Conservation (phyloP, 2,888 invertebrate genomes). For the Diadegma fenestrale region DNA sequence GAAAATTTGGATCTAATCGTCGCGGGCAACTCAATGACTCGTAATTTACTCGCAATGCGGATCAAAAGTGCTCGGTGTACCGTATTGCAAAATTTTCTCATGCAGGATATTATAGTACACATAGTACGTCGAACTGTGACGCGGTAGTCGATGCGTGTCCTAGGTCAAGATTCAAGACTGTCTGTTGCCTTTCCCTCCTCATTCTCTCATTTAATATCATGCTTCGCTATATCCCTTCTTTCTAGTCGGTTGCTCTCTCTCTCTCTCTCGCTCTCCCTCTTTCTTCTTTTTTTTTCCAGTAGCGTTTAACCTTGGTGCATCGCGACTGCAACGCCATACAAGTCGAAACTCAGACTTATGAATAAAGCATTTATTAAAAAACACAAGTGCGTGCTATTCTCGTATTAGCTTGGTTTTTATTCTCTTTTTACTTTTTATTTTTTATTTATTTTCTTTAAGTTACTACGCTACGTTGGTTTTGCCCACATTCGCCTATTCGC, state of each 20-base stretch:
- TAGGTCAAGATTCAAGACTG: conserved; percentile 83
- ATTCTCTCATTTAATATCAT: conserved; percentile 49
- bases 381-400: conserved; percentile 23
- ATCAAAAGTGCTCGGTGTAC: neutral
- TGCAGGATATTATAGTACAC: conserved; percentile 33
- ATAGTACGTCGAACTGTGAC: conserved; percentile 80
- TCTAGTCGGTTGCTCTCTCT: conserved; percentile 72
- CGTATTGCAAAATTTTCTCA: neutral
- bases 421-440: neutral
- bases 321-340: conserved; percentile 24
- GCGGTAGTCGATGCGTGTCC: conserved; percentile 81
- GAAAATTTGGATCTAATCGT: neutral
- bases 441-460: neutral
- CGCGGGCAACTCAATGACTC: neutral
- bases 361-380: conserved; percentile 51
- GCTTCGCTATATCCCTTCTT: conserved; percentile 70
- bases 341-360: conserved; percentile 31
- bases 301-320: conserved; percentile 55
- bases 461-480: conserved; percentile 19
- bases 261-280: neutral
- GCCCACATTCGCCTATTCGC: conserved; percentile 5
- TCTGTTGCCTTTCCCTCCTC: conserved; percentile 72
- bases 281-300: conserved; percentile 16
- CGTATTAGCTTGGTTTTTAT: neutral
- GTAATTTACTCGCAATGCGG: neutral